Conservation (phyloP, 2,888 invertebrate genomes). For the Spodoptera littoralis region DNA sequence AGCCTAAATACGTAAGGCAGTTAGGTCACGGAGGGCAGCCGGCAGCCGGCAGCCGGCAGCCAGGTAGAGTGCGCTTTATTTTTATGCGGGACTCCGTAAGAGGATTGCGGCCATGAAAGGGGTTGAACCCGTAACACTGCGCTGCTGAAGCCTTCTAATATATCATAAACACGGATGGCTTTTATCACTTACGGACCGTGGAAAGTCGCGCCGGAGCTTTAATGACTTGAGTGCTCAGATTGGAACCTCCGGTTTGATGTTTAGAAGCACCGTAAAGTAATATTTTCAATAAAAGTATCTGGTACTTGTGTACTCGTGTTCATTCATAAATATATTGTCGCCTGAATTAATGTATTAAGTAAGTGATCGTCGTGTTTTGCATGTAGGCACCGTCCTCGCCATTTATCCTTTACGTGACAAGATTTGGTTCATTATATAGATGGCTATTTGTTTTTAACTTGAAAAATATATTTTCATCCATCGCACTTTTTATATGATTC, state of each 20-base stretch:
- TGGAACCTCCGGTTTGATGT: slow-evolving; percentile 39
- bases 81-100: slow-evolving; percentile 60
- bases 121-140: slow-evolving; percentile 49
- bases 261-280: slow-evolving; percentile 16
- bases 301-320: no score
- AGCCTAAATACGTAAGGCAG: slow-evolving; percentile 83
- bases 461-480: not conserved
- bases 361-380: slow-evolving; percentile 10
- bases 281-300: slow-evolving; percentile 13
- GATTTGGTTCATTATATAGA: slow-evolving; percentile 17
- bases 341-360: slow-evolving; percentile 14
- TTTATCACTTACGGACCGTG: slow-evolving; percentile 58
- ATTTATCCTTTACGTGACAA: slow-evolving; percentile 30
- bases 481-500: not conserved
- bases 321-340: slow-evolving; percentile 14
- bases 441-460: slow-evolving; percentile 11
- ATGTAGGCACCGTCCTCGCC: slow-evolving; percentile 31
- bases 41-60: not conserved
- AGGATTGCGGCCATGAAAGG: slow-evolving; percentile 59
- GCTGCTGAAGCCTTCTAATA: slow-evolving; percentile 57
- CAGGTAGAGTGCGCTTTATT: slow-evolving; percentile 62
- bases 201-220: slow-evolving; percentile 38
- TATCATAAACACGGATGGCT: slow-evolving; percentile 66
- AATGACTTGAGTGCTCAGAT: slow-evolving; percentile 53
- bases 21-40: slow-evolving; percentile 77